Conservation (phyloP, 2,113 vertebrate species). For the Pelobates fuscus region DNA sequence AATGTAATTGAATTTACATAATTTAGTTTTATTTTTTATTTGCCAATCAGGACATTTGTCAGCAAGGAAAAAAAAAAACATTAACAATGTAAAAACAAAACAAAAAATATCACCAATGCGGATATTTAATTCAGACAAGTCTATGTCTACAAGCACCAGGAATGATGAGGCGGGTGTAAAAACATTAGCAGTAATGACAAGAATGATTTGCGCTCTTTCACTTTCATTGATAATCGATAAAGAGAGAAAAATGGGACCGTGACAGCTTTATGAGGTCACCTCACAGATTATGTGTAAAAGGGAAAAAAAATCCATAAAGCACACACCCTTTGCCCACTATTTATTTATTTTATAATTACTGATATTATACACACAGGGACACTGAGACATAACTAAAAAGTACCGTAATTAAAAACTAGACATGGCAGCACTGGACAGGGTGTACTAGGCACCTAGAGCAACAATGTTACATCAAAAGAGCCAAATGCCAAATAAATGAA, state of each 20-base stretch:
- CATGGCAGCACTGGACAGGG: too few relatives aligned
- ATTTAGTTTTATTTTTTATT: too few relatives aligned
- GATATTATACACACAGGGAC: background rate
- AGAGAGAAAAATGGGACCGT: slow-evolving; percentile 1
- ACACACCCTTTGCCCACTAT: background rate
- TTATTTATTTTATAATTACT: slow-evolving; percentile 41
- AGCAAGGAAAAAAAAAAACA: background rate
- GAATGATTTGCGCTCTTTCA: slow-evolving; percentile 41
- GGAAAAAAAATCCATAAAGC: slow-evolving; percentile 10
- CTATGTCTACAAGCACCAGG: slow-evolving; percentile 11
- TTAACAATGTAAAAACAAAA: background rate
- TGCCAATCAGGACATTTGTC: too few relatives aligned
- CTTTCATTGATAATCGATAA: slow-evolving; percentile 45
- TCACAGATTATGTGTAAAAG: slow-evolving; percentile 27
- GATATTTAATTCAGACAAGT: slow-evolving; percentile 11
- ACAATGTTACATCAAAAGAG: too few relatives aligned
- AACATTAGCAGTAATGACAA: slow-evolving; percentile 33
- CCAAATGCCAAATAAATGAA: too few relatives aligned
- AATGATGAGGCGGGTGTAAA: slow-evolving; percentile 18
- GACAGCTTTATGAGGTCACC: slow-evolving; percentile 46
- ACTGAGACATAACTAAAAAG: background rate
- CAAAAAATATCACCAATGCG: too few relatives aligned
- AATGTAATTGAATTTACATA: too few relatives aligned
- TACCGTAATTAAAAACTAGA: too few relatives aligned
- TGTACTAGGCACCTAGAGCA: too few relatives aligned